Evolutionary conservation across 2,113 vertebrate species (phyloP), one percentile per base, ranked within the genome.

Genomic region (Anoplopoma fimbria): DNA sequence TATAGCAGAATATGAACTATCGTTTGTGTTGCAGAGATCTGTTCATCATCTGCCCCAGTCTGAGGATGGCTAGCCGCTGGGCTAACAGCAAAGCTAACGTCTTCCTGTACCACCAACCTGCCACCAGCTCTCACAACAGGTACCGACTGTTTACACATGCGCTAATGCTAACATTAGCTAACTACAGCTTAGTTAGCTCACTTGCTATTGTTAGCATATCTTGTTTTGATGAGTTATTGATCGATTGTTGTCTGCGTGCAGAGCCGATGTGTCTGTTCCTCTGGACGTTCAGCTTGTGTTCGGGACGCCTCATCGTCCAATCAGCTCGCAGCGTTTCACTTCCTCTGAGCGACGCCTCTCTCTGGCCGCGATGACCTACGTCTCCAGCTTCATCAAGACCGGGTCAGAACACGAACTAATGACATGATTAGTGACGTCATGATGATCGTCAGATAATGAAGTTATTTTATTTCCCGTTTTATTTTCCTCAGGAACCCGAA

Each of bases 91-190:
- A 73, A 3, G 87, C 91, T 47, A 91, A 82, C 42, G 85, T 91
- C 82, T 94, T 93, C 87, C 83, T 92, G 64, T 94, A 91, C 79
- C 93, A 94, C 76, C 92, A 78, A 1, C 93, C 92, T 0, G 60
- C 69, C 29, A 17, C 69, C 62, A 17, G 58, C 2, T 17, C 87
- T 6, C 9, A 69, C 2, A 6, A 27, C 90, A 90, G 93, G 92
- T 93, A 74, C 7, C 3, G 14, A 10, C 10, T 15, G 25, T 27
- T 36, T 57, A 33, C 33, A 51, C 12, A 8, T 2, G 25, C 9
- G 3, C 13, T 33, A 3, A 33, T 19, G 61, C 61, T n/a, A 36
- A 61, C 17, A 3, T 6, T 29, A 14, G 12, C 12, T 27, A 27
- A 31, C 57, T 17, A 29, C 15, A 25, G 53, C 13, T 13, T 27